Base-by-base conservation (phyloP, 2,888 invertebrate species). In the Phaedon cochleariae region DNA sequence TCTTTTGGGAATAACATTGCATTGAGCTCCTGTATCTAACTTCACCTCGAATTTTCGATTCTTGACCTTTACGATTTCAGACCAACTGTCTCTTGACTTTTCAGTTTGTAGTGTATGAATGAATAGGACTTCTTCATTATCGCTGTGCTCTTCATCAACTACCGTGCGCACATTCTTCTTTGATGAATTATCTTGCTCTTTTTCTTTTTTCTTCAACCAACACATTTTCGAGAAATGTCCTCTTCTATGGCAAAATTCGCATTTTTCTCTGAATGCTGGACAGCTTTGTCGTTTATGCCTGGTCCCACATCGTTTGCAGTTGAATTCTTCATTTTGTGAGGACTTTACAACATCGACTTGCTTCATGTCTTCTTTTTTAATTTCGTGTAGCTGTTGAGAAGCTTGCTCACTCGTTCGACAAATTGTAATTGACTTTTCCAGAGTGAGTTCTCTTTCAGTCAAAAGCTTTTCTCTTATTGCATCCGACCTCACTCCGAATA, bases 371-470 rank as follows among this genome's bases (percentile, higher is more conserved):
- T 15, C 15, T 17, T 7, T n/a, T 17, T 45, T 9, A n/a, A 45
- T 26, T 52, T 22, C 29, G 10, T 52, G 21, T 26, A 15, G 34
- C 10, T 31, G 18, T 54, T 54, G 29, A 15, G 34, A 31, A 7
- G 54, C 54, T 54, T 54, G 54, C 31, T 54, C 54, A 54, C 54
- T 54, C 17, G 29, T 31, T 54, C 54, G 29, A 34, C 54, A 54
- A 17, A 54, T 54, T 0, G 52, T 22, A 15, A 52, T 52, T 52
- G 52, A 22, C 26, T 52, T 52, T 22, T 52, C 26, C n/a, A 52
- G 15, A n/a, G 21, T 26, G 5, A 52, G 26, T 22, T 52, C 26
- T 26, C 26, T 26, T 52, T 22, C 26, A 26, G 52, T 52, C 10
- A 52, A n/a, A 22, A 52, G 52, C 26, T 52, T 26, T 52, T 52